Evolutionary conservation across 2,797 vertebrate genomes (phyloP), one percentile per base, ranked within the genome.

Genomic region (Myripristis murdjan): DNA sequence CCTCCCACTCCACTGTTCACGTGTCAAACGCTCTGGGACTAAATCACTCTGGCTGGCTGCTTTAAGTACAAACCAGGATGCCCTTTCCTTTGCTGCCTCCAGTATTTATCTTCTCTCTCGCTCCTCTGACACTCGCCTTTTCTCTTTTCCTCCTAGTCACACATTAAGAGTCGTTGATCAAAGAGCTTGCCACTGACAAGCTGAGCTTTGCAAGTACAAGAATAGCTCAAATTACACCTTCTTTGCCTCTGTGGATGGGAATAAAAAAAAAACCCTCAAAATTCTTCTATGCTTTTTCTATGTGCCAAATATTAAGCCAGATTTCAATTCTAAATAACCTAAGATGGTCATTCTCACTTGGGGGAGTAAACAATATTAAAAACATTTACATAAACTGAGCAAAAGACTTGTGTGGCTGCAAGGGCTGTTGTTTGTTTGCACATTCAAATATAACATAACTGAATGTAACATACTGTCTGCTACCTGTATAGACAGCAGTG

Each of bases 351-450:
- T 58, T 52, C 41, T 33, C 70, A 75, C 66, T 66, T 15, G 64
- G 76, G 64, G 57, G 52, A 77, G 22, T 46, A 53, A 28, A 41
- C 31, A 53, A 64, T 66, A 66, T 71, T 46, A 37, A 69, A 75
- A 73, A 47, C n/a, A n/a, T n/a, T n/a, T n/a, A n/a, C n/a, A n/a
- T 68, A 70, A 78, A 67, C 64, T 46, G 4, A 78, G 64, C 77
- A 82, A 51, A 16, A 80, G 68, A 90, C 43, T 85, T 73, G 88
- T 88, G 0, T 56, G 41, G 49, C 77, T 84, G 6, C 56, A 69
- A 57, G 64, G 37, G 26, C 48, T 75, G 11, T 2, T 73, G 54
- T 56, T 67, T 23, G 47, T 71, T 20, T 10, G 43, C 5, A 70
- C 28, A 44, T 8, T 7, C 2, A 16, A 26, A 39, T 1, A 31